Evolutionary conservation across 1,140 invertebrate genomes (phyloP), one percentile per base, ranked within the genome.

Genomic region (Drosophila pseudoobscura): DNA sequence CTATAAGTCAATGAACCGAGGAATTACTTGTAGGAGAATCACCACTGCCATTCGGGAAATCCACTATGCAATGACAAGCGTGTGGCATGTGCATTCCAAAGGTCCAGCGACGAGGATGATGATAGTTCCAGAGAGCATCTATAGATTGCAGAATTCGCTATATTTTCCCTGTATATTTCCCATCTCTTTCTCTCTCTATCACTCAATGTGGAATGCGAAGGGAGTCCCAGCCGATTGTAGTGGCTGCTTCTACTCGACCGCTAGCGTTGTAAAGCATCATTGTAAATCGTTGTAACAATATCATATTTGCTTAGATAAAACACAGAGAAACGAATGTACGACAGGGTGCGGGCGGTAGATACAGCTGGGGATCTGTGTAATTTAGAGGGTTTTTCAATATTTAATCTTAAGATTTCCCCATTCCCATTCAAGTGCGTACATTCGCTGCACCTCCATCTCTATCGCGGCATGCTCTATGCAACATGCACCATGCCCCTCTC

Each of bases 301-400:
- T 9, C 31, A 24, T 61, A 69, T 69, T 69, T 69, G 63, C 65
- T 31, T 13, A 24, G 50, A 69, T 68, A 55, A 55, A 31, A 43
- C 24, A 39, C 6, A 64, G 59, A 63, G 35, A 39, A 39, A 11
- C 31, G 31, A 39, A 11, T 8, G 9, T 11, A 39, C 13, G 9
- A 9, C 31, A 7, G 29, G 24, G 24, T 2, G 8, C 8, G 8
- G 31, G 31, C 29, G 9, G 31, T 9, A 35, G 9, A 35, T 29
- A 6, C 29, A 8, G 29, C 6, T 7, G 29, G 7, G 8, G 31
- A 31, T 39, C 35, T 13, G 35, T 13, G 35, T 64, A 47, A 47
- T 29, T 43, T 60, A 20, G 20, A 17, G 31, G 22, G 15, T 39
- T 39, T 31, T 9, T 35, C 2, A 4, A 39, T 39, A 11, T 39